These are phyloP conservation scores for Barbus barbus DNA, from an alignment of 2,113 vertebrate species.

Conservation along the genomic window DNA sequence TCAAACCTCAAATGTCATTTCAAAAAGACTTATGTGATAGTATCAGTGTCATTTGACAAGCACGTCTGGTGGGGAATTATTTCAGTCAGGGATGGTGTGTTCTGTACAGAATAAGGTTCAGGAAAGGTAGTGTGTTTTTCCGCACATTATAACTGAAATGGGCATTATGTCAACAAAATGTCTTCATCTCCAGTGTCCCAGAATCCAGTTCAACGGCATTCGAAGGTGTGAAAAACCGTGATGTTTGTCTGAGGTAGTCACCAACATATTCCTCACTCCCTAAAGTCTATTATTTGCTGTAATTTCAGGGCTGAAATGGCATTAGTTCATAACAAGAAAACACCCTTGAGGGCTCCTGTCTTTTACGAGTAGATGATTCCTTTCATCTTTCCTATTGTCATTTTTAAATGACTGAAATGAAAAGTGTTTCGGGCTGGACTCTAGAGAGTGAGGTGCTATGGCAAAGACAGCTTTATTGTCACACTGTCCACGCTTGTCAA, in stretches of 20 bases:
- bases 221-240: slow-evolving; percentile 35
- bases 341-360: slow-evolving; percentile 22
- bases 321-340: neutral
- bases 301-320: slow-evolving; percentile 1
- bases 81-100: neutral
- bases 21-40: neutral
- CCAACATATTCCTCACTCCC: neutral
- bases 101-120: neutral
- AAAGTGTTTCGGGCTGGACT: slow-evolving; percentile 5
- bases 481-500: neutral
- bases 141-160: neutral
- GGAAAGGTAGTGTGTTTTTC: neutral
- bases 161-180: slow-evolving; percentile 17
- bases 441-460: neutral
- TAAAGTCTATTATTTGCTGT: slow-evolving; percentile 17
- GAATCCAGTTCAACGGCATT: neutral
- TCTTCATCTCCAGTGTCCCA: neutral
- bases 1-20: slow-evolving; percentile 41
- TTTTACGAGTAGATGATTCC: slow-evolving; percentile 21
- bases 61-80: neutral
- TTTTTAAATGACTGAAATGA: slow-evolving; percentile 31
- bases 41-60: slow-evolving; percentile 18
- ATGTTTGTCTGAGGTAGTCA: slow-evolving; percentile 38
- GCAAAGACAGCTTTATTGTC: neutral
- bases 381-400: slow-evolving; percentile 40